Conservation (phyloP, 2,113 vertebrate species). For the Gambusia affinis region DNA sequence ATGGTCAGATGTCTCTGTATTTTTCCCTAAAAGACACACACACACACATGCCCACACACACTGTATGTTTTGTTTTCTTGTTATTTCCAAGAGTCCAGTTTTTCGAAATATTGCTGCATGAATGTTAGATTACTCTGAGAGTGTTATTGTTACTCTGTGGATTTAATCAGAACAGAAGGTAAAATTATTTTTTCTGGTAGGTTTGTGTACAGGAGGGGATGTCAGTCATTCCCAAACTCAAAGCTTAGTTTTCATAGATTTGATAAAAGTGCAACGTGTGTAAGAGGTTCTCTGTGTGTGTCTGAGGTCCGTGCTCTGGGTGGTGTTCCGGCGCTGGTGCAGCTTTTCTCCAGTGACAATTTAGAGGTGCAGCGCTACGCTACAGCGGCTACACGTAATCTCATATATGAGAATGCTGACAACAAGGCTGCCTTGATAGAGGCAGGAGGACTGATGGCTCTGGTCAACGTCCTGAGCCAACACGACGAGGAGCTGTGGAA, state of each 20-base stretch:
- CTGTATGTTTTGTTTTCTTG: no score
- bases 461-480: conserved; percentile 83
- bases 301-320: conserved; percentile 88
- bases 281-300: not conserved
- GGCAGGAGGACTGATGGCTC: conserved; percentile 86
- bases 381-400: conserved; percentile 92
- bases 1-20: no score
- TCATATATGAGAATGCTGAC: conserved; percentile 91
- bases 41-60: no score
- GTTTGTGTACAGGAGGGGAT: not conserved
- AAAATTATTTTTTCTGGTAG: not conserved
- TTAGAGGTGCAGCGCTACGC: conserved; percentile 92
- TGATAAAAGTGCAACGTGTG: not conserved
- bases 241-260: not conserved
- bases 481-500: conserved; percentile 91
- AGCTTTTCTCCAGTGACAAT: conserved; percentile 91
- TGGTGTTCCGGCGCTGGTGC: conserved; percentile 88
- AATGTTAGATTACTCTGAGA: no score
- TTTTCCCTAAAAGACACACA: no score
- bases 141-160: no score
- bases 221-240: not conserved
- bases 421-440: conserved; percentile 92
- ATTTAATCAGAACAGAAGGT: no score
- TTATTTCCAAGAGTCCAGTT: no score
- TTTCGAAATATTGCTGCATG: no score